Evolutionary conservation across 1,140 invertebrate genomes (phyloP).

Genomic region (Adelges cooleyi): DNA sequence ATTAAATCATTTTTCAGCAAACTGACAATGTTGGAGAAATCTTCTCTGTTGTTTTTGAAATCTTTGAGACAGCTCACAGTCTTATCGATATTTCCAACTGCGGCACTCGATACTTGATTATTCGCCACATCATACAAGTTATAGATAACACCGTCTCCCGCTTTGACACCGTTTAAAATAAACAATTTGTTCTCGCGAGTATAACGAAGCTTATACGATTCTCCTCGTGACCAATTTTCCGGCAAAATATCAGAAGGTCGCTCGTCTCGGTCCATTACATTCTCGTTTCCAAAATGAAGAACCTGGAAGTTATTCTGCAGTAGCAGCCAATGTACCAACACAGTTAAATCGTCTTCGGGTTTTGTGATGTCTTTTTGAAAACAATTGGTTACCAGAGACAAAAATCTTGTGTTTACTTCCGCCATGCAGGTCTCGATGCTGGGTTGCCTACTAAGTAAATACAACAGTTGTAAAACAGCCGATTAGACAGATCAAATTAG

Average conservation of each 20-base stretch:
- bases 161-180: slow-evolving; percentile 1
- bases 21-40: not conserved
- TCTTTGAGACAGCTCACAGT: not conserved
- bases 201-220: not conserved
- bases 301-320: not conserved
- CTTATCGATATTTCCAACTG: not conserved
- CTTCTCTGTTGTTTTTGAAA: not conserved
- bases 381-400: not conserved
- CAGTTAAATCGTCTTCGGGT: not conserved
- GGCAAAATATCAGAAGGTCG: slow-evolving; percentile 2
- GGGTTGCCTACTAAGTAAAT: too few species aligned
- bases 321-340: slow-evolving; percentile 13
- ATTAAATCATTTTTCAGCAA: not conserved
- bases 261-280: not conserved
- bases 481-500: too few species aligned
- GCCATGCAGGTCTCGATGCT: too few species aligned
- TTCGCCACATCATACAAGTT: slow-evolving; percentile 10
- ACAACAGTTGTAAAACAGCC: too few species aligned
- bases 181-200: not conserved
- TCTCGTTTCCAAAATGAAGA: too few species aligned
- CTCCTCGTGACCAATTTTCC: not conserved
- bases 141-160: not conserved
- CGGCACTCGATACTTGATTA: not conserved
- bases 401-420: not conserved
- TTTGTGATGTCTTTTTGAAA: slow-evolving; percentile 1